These are phyloP conservation scores for Conger conger DNA, from an alignment of 2,113 vertebrate species.

Conservation along the genomic window DNA sequence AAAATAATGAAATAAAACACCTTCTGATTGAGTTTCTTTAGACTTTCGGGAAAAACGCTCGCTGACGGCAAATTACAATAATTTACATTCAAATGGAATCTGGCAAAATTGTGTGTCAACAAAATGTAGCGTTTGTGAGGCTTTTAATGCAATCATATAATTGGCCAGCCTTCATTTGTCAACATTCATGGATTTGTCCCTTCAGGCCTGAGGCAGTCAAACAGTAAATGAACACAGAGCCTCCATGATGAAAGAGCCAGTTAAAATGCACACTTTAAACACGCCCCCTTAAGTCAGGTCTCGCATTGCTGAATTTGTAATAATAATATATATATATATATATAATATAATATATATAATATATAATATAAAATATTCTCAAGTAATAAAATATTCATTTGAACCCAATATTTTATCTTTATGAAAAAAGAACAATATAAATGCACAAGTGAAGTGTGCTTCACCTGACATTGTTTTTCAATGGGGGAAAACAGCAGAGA, in stretches of 20 bases:
- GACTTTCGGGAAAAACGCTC: neutral
- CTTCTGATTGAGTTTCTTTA: neutral
- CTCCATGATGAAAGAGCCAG: neutral
- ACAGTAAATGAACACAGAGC: neutral
- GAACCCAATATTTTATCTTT: neutral
- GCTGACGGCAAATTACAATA: neutral
- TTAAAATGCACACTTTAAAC: neutral
- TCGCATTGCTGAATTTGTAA: neutral
- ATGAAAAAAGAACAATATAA: neutral
- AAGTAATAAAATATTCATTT: neutral
- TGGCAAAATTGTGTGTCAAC: neutral
- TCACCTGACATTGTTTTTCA: neutral
- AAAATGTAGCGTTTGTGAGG: neutral
- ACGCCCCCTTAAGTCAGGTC: neutral
- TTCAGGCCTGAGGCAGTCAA: neutral
- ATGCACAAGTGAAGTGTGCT: neutral
- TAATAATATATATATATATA: too few relatives aligned
- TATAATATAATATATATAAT: too few relatives aligned
- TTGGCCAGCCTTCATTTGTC: neutral
- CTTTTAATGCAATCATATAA: slow-evolving; percentile 7
- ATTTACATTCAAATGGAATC: slow-evolving; percentile 6
- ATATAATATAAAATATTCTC: neutral
- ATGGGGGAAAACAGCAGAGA: too few relatives aligned
- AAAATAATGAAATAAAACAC: neutral
- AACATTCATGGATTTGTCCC: neutral